Base-by-base conservation (phyloP, 2,113 vertebrate genomes). In the Lamprologus speciosus region DNA sequence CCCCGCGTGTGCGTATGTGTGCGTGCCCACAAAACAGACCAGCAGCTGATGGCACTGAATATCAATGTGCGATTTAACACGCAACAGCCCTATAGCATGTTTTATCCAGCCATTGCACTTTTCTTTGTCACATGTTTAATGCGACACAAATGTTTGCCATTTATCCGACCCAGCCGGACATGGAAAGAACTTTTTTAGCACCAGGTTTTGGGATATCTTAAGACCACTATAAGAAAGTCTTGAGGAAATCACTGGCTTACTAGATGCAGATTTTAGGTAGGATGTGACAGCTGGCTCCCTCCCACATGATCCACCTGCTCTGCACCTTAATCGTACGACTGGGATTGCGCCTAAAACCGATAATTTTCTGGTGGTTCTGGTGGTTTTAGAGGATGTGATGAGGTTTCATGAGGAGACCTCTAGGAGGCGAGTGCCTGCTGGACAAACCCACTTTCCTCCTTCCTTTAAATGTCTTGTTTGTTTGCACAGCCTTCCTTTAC, bases 21-120 rank as follows among this genome's bases (percentile, higher is more conserved):
- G 82, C 6, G 54, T 53, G 58, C 68, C 81, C 45, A 81, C 85
- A 53, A 83, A 84, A 86, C 84, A 88, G 55, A 57, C 79, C 28
- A 37, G 37, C 89, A 87, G 90, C 86, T 88, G 85, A 88, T 83
- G 28, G 54, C 88, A 70, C 57, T 87, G 92, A 95, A 95, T 94
- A 94, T 87, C 80, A 93, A 93, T 92, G 88, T 81, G 82, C 23
- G 53, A 83, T 89, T 89, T 79, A 91, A 88, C 84, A 82, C 6
- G n/a, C 47, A 91, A 50, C 47, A 81, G 80, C 26, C 58, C 37
- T 65, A 45, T 54, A 82, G 57, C 50, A 65, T 54, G 51, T 91
- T 79, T 84, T 3, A 55, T 86, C n/a, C 19, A 60, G 51, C 45
- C 57, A 37, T 47, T 26, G 35, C 6, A 10, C 70, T 35, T 37